A percentile compares a stretch with the other conserved stretches of the same genome.
Conservation (phyloP, 2,113 vertebrate genomes). For the Galeopterus variegatus region DNA sequence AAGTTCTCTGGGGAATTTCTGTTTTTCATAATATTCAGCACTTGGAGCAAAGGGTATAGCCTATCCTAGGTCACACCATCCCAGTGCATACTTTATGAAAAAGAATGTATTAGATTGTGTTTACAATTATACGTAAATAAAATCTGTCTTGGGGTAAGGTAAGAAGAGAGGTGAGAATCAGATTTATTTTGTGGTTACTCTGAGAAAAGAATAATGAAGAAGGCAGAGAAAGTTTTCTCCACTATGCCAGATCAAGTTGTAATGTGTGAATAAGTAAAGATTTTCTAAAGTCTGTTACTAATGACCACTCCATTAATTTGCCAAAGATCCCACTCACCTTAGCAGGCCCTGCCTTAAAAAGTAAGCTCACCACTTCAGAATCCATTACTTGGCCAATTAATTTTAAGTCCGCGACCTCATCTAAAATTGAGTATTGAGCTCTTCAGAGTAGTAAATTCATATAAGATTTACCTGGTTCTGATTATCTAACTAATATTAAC, state of each 20-base stretch:
- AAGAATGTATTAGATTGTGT: not conserved
- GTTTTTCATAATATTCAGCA: not conserved
- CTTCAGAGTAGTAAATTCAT: not conserved
- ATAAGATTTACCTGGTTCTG: not conserved
- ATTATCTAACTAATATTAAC: not conserved
- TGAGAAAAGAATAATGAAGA: not conserved
- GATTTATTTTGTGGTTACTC: not conserved
- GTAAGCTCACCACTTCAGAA: not conserved
- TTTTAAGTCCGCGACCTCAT: not conserved
- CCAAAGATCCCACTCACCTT: not conserved
- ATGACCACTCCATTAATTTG: not conserved
- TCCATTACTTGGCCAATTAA: not conserved
- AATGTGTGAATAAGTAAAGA: not conserved
- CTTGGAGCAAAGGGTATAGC: not conserved
- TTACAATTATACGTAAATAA: not conserved
- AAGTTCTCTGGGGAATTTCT: constrained; percentile 53
- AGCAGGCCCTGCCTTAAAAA: not conserved
- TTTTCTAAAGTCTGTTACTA: not conserved
- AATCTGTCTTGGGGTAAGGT: not conserved
- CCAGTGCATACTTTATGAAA: not conserved
- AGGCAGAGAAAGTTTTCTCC: not conserved
- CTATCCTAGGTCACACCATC: not conserved
- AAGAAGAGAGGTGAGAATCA: not conserved
- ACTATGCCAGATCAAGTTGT: not conserved
- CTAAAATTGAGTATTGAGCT: not conserved